These are phyloP conservation scores for Uropetala carovei DNA, from an alignment of 2,888 invertebrate genomes.

Conservation along the genomic window DNA sequence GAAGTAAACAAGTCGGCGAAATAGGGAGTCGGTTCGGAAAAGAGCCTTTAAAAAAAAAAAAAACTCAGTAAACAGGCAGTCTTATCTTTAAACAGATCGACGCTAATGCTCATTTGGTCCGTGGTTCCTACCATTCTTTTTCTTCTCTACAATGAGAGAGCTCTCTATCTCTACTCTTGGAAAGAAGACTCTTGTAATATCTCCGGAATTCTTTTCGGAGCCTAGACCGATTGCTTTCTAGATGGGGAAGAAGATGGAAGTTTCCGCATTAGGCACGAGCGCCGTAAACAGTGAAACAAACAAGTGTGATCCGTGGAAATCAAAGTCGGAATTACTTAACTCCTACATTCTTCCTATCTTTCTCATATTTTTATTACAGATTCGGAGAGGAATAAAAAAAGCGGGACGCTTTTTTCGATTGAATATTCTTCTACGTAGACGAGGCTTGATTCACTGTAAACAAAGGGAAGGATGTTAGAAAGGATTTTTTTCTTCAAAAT, in stretches of 20 bases:
- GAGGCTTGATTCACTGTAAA: no score
- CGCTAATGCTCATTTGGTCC: background rate
- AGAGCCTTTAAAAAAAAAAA: background rate
- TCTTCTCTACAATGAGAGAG: no score
- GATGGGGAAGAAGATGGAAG: background rate
- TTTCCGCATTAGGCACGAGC: background rate
- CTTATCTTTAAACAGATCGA: constrained; percentile 60
- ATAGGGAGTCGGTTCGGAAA: background rate
- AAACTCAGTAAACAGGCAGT: constrained; percentile 25
- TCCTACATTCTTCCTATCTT: background rate
- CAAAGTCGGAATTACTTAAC: background rate
- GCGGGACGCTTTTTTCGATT: no score
- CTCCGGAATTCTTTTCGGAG: background rate
- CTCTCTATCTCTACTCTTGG: no score
- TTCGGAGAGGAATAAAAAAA: no score
- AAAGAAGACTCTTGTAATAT: background rate
- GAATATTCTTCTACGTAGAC: no score
- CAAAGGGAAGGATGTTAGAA: no score
- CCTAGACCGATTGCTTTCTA: background rate
- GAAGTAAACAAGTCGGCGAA: constrained; percentile 50
- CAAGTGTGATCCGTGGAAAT: background rate
- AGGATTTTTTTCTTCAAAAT: no score
- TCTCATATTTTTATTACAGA: no score
- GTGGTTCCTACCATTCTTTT: background rate
- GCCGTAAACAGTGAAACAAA: background rate